Conservation (phyloP, 2,113 vertebrate genomes). For the Platanista minor region DNA sequence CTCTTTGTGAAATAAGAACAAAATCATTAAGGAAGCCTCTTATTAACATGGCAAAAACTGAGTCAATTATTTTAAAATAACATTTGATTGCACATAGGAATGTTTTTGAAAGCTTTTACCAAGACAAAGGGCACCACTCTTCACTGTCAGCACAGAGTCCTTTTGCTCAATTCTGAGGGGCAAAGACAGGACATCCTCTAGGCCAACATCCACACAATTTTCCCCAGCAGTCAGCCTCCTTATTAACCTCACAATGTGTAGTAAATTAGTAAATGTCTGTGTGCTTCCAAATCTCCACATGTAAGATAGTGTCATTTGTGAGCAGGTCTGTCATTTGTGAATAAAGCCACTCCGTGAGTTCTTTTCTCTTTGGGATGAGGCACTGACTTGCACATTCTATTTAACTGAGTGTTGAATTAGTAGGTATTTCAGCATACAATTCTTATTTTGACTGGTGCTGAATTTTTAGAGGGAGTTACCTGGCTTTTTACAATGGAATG, state of each 20-base stretch:
- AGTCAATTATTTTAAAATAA: slow-evolving; percentile 8
- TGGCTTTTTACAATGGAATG: background rate
- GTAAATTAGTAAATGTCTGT: background rate
- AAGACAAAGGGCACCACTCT: background rate
- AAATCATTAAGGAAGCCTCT: background rate
- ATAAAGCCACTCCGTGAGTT: background rate
- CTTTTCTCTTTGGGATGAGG: background rate
- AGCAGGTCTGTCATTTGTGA: background rate
- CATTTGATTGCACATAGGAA: background rate
- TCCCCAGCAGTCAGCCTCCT: background rate
- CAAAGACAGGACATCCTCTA: background rate
- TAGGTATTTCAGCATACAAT: background rate
- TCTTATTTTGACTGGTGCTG: background rate
- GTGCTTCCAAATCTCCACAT: background rate
- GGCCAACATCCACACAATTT: background rate
- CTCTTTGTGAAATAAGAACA: background rate
- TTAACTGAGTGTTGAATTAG: background rate
- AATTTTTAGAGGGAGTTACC: slow-evolving; percentile 45
- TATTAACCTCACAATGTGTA: background rate
- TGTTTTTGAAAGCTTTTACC: background rate
- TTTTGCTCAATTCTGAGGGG: background rate
- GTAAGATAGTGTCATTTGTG: background rate
- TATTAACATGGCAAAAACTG: background rate
- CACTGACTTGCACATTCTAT: background rate
- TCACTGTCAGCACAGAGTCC: background rate